Evolutionary conservation across 2,888 invertebrate species (phyloP), one percentile per base, ranked within the genome.

Genomic region (Drosophila mayaguana): DNA sequence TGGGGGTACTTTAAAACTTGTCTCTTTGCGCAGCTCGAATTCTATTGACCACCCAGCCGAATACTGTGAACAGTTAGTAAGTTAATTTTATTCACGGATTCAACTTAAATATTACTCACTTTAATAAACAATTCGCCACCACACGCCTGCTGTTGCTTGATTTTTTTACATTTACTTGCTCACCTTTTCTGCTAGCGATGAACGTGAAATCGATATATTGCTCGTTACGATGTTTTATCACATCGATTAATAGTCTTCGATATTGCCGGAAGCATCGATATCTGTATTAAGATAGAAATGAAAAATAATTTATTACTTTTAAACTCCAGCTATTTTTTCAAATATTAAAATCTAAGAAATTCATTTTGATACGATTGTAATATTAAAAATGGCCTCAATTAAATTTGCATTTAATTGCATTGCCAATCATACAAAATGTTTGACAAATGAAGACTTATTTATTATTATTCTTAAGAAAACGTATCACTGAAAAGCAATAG

Each of bases 101-200:
- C 22, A 50, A 46, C 25, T 40, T 25, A n/a, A 36, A 34, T 46
- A 63, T 72, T 76, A 77, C 76, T 76, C 73, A 76, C 76, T 73
- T 77, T 64, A 62, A 68, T 68, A 76, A 76, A 68, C 64, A 72
- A 76, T 66, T 76, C 46, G 54, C 63, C 63, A 59, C 66, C 56
- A 62, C 57, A 54, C 66, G 66, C 68, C 64, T 57, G 59, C 42
- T 57, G 56, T 56, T 63, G 64, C 38, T 65, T 64, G 43, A 68
- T 72, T 34, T 66, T 66, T 68, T 51, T 38, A 45, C 62, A 56
- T 68, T 72, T 76, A 64, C 68, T 70, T 66, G 63, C 56, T 56
- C 61, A 56, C 56, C 40, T 53, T 45, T 55, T 53, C 45, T 61
- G 45, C 7, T 68, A 56, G 68, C 34, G 70, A 40, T 70, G 70